Evolutionary conservation across 2,797 vertebrate species (phyloP), one percentile per base, ranked within the genome.

Genomic region (Ceryle rudis): DNA sequence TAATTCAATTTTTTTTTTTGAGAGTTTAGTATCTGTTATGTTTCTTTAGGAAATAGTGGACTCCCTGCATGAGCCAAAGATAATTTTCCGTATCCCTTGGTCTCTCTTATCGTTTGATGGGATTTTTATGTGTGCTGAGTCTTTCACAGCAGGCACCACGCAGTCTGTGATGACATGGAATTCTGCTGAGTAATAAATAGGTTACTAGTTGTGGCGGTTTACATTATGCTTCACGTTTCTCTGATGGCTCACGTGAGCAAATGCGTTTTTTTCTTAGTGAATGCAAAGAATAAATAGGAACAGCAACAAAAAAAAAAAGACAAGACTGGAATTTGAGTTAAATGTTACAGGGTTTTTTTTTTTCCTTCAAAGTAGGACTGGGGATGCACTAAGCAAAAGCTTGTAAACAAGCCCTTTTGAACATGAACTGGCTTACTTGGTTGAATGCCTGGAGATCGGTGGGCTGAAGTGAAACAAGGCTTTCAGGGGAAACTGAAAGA

Each of bases 171-270:
- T 79, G 55, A 20, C 44, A 10, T 77, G 67, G 46, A 73, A 60
- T 82, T 94, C 26, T 91, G 6, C 18, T 82, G 39, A 60, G 29
- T 67, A 62, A 47, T 84, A 25, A 86, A 25, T 18, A 37, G 2
- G 6, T 49, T 83, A 18, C 41, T 81, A 28, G 9, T 75, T 22
- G 9, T 19, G 13, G 25, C 79, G 70, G 54, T 86, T 72, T 86
- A 54, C 57, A 25, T 46, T 61, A 6, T 5, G 6, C 18, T 58
- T 65, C 35, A 5, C 4, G 0, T 81, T 72, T 91, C 39, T 80
- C 6, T 81, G 51, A n/a, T 1, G 4, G 31, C 18, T 91, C 3
- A 25, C 0, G 0, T 57, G 62, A 61, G 6, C 29, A 73, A 20
- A 26, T 39, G 3, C 5, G 1, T 29, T 54, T 64, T 82, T 74